These are phyloP conservation scores for Nasonia oneida DNA, from an alignment of 2,888 invertebrate species.

Conservation along the genomic window DNA sequence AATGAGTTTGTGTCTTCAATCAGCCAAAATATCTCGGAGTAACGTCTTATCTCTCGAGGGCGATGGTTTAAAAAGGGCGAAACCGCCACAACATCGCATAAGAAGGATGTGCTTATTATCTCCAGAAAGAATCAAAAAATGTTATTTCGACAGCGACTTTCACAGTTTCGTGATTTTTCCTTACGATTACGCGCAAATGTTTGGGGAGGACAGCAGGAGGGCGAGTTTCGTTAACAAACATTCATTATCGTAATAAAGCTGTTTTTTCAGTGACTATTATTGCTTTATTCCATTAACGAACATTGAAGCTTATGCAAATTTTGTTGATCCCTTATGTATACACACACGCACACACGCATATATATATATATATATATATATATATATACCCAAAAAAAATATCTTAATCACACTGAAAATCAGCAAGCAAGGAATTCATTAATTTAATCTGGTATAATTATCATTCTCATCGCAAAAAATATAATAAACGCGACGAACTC, in stretches of 20 bases:
- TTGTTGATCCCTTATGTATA: slow-evolving; percentile 19
- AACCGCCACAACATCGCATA: background rate
- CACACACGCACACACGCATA: too few species aligned
- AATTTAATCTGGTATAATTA: background rate
- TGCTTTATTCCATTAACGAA: slow-evolving; percentile 47
- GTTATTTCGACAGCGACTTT: background rate
- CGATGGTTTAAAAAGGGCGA: slow-evolving; percentile 15
- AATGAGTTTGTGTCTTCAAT: slow-evolving; percentile 37
- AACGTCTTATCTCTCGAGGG: slow-evolving; percentile 42
- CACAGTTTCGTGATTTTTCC: background rate
- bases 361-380: too few species aligned
- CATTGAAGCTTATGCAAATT: slow-evolving; percentile 56
- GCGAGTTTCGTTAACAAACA: background rate
- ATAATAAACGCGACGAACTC: background rate
- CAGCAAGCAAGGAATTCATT: slow-evolving; percentile 6
- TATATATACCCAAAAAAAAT: background rate
- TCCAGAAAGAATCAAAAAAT: background rate
- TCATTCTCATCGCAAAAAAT: background rate
- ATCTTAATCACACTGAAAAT: slow-evolving; percentile 29
- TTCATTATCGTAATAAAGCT: slow-evolving; percentile 2
- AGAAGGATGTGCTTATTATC: slow-evolving; percentile 8
- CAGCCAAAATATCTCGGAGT: slow-evolving; percentile 57
- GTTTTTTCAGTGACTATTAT: background rate
- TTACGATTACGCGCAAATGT: background rate
- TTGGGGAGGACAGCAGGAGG: background rate